phyloP scores from a whole-genome alignment of 2,113 vertebrate species.

The Hippolais icterina region DNA sequence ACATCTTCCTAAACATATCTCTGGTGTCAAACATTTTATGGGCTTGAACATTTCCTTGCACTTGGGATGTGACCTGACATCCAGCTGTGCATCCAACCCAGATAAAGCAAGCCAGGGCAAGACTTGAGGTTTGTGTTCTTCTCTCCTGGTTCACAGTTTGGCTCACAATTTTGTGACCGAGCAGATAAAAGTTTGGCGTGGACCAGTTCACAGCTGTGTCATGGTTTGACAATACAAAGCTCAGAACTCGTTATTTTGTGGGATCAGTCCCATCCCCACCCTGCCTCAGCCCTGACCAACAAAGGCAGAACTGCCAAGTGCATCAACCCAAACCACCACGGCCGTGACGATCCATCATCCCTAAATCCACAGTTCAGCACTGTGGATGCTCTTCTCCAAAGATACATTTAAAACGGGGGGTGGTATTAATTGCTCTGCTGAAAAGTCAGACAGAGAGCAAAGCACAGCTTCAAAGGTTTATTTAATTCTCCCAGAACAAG shows the following conservation, averaged over 20 bases:
- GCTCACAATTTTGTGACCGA: accelerated
- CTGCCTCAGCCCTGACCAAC: not conserved
- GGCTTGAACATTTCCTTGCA: not conserved
- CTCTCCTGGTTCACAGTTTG: accelerated
- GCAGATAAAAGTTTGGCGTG: not conserved
- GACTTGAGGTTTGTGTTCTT: not conserved
- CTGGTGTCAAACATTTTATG: not conserved
- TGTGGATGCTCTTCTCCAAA: not conserved
- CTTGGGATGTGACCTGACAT: not conserved
- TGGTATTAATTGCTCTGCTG: not conserved
- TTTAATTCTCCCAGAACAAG: not conserved
- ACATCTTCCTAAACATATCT: not conserved
- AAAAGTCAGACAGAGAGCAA: not conserved
- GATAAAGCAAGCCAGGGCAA: not conserved
- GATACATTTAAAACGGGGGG: not conserved
- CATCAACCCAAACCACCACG: not conserved
- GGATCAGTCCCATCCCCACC: not conserved
- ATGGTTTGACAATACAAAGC: not conserved
- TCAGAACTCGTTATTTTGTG: not conserved
- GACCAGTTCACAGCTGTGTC: not conserved
- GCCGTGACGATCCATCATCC: not conserved
- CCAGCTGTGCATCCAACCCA: not conserved
- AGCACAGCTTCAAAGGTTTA: not conserved
- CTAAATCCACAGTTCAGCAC: accelerated
- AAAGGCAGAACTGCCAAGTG: not conserved